Conservation (phyloP, 1,140 invertebrate species). For the Drosophila tsacasi region DNA sequence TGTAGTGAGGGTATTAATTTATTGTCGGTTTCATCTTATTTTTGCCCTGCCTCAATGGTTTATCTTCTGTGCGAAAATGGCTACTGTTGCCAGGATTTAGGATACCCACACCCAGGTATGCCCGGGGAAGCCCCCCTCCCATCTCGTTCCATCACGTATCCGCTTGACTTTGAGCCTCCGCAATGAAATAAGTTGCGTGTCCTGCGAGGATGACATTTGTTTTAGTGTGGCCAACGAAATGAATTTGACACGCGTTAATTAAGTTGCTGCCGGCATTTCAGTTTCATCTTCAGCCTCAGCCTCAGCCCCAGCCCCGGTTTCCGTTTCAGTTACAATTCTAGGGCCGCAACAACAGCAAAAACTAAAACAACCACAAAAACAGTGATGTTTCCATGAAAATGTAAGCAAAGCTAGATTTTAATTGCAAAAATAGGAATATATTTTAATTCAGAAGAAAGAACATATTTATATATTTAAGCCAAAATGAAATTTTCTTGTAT, state of each 20-base stretch:
- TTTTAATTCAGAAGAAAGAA: too few relatives aligned
- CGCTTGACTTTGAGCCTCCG: constrained; percentile 39
- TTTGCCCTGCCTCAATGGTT: constrained; percentile 25
- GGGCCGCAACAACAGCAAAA: constrained; percentile 2
- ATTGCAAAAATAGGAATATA: too few relatives aligned
- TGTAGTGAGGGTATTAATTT: constrained; percentile 1
- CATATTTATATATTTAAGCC: too few relatives aligned
- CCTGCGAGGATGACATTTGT: constrained; percentile 51
- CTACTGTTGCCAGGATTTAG: constrained; percentile 7
- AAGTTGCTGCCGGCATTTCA: constrained; percentile 53
- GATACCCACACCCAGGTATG: background rate
- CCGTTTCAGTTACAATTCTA: constrained; percentile 2
- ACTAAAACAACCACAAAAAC: background rate
- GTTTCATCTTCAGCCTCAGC: constrained; percentile 2
- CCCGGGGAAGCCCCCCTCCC: background rate
- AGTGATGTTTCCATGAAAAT: background rate
- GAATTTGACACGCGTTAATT: constrained; percentile 75
- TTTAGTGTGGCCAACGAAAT: constrained; percentile 55
- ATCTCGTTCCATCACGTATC: constrained; percentile 47
- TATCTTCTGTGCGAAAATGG: constrained; percentile 24
- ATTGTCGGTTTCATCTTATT: background rate
- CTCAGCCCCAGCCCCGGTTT: background rate
- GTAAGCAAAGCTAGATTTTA: background rate
- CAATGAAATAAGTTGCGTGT: constrained; percentile 50
- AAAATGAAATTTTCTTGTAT: too few relatives aligned